phyloP scores from a whole-genome alignment of 2,888 invertebrate species.

The Colostygia pectinataria region DNA sequence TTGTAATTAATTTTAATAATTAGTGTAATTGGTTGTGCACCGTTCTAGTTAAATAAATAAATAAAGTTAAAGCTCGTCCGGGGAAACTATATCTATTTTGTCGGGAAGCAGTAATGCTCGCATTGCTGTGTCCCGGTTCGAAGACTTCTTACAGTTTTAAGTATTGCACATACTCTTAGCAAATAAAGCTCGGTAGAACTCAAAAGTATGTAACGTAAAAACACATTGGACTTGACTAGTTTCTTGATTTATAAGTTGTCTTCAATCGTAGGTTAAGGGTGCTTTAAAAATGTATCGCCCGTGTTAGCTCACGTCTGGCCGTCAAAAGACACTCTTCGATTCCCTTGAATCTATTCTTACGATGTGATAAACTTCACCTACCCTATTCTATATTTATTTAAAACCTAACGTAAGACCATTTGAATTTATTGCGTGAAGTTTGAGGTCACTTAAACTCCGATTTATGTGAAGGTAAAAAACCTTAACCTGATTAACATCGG shows the following conservation, averaged over 20 bases:
- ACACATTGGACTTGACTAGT: not conserved
- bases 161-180: too few relatives aligned
- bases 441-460: constrained; percentile 8
- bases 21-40: too few relatives aligned
- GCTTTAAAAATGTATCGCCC: not conserved
- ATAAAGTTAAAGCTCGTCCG: too few relatives aligned
- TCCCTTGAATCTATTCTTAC: constrained; percentile 11
- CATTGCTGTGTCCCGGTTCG: too few relatives aligned
- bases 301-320: not conserved
- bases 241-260: not conserved
- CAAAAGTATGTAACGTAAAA: too few relatives aligned
- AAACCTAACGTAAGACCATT: constrained; percentile 15
- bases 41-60: too few relatives aligned
- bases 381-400: constrained; percentile 19
- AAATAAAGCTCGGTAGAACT: too few relatives aligned
- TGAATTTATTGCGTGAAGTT: constrained; percentile 9
- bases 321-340: not conserved
- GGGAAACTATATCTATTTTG: too few relatives aligned
- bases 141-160: too few relatives aligned
- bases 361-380: constrained; percentile 19
- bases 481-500: too few relatives aligned
- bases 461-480: constrained; percentile 5
- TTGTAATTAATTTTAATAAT: too few relatives aligned
- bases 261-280: not conserved
- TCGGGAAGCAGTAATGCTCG: too few relatives aligned